Evolutionary conservation across 2,888 invertebrate genomes (phyloP).

Genomic region (Octodonta nipae): DNA sequence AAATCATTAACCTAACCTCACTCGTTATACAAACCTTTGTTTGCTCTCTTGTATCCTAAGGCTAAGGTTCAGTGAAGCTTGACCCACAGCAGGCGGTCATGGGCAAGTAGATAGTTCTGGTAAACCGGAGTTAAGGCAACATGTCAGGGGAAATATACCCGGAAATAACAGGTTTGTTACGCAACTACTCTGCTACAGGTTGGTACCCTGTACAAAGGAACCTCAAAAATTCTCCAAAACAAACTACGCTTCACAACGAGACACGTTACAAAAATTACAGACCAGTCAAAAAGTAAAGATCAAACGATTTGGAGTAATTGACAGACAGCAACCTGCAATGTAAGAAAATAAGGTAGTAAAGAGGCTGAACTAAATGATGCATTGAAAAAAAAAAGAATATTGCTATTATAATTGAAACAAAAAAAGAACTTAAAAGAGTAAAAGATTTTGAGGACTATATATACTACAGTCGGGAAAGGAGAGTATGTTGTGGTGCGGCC

Average conservation of each 20-base stretch:
- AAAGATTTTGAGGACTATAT: background rate
- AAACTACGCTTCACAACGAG: background rate
- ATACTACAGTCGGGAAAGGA: no score
- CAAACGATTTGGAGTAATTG: slow-evolving; percentile 1
- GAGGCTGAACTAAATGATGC: slow-evolving; percentile 1
- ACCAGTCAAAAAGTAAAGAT: background rate
- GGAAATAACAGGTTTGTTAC: no score
- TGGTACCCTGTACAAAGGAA: slow-evolving; percentile 1
- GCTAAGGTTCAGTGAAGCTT: no score
- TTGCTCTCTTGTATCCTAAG: no score
- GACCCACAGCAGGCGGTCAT: no score
- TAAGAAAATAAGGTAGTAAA: background rate
- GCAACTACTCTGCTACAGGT: slow-evolving; percentile 1
- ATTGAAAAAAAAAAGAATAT: slow-evolving; percentile 1
- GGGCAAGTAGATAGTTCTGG: no score
- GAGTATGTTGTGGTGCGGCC: no score
- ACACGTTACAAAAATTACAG: background rate
- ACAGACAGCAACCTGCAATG: slow-evolving; percentile 1
- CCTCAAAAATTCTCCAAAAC: slow-evolving; percentile 1
- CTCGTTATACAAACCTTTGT: no score
- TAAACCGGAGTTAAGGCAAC: no score
- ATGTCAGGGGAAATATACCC: no score
- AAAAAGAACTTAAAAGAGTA: slow-evolving; percentile 1
- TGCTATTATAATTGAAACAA: slow-evolving; percentile 1
- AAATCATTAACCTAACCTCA: no score